phyloP scores from a whole-genome alignment of 2,888 invertebrate genomes.

The Trachelus stipa region DNA sequence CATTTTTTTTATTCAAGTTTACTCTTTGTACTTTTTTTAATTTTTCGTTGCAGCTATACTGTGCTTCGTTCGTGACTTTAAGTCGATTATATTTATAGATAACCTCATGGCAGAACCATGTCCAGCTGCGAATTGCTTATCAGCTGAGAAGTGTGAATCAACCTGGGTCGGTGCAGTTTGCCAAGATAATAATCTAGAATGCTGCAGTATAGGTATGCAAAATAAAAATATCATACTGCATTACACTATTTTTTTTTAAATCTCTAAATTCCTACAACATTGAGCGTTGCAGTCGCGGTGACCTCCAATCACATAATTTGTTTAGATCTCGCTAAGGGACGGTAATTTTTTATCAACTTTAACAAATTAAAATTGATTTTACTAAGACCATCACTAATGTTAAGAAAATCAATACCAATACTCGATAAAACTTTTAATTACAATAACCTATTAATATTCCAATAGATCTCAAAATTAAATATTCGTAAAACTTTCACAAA shows the following conservation, averaged over 20 bases:
- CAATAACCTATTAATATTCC: background rate
- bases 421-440: background rate
- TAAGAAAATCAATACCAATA: background rate
- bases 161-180: background rate
- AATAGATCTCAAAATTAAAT: background rate
- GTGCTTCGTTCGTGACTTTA: background rate
- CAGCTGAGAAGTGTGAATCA: conserved; percentile 28
- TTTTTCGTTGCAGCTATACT: background rate
- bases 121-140: conserved; percentile 34
- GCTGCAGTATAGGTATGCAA: background rate
- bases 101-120: conserved; percentile 22
- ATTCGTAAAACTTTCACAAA: background rate
- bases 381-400: background rate
- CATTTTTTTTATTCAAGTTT: background rate
- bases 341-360: too few species aligned
- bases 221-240: background rate
- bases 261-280: conserved; percentile 21
- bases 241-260: background rate
- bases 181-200: background rate
- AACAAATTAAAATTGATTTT: too few species aligned
- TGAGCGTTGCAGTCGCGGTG: too few species aligned
- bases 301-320: too few species aligned
- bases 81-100: background rate
- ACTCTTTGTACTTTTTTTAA: background rate
- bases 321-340: too few species aligned